Percentiles rank a stretch among this genome's conserved stretches.
Conservation (phyloP, 2,888 invertebrate species). For the Suillia variegata region DNA sequence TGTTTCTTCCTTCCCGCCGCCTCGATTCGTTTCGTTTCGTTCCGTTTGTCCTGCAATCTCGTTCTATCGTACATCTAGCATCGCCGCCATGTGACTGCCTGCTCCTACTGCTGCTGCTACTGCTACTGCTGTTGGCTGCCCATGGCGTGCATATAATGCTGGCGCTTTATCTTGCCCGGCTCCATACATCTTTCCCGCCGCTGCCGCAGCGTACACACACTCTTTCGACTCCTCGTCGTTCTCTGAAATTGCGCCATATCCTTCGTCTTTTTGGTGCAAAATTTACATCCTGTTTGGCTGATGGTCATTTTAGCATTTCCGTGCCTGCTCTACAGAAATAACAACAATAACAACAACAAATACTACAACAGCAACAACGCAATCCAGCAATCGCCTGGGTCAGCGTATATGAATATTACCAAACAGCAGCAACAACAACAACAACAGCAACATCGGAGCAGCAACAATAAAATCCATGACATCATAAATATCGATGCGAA, state of each 20-base stretch:
- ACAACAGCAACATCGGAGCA: constrained; percentile 21
- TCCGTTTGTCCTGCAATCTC: constrained; percentile 24
- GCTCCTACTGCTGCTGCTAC: neutral
- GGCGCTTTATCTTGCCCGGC: constrained; percentile 43
- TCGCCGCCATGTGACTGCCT: neutral
- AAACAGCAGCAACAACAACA: constrained; percentile 16
- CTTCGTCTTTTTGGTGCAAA: constrained; percentile 42
- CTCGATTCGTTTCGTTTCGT: neutral
- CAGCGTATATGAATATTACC: constrained; percentile 15
- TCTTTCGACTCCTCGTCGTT: neutral
- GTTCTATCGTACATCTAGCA: constrained; percentile 34
- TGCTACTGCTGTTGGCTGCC: neutral
- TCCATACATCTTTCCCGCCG: constrained; percentile 28
- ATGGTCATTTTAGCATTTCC: constrained; percentile 56
- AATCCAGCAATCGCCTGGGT: no score
- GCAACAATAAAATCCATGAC: constrained; percentile 58
- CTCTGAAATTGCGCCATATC: constrained; percentile 23
- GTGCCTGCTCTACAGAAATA: constrained; percentile 23
- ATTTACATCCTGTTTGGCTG: constrained; percentile 55
- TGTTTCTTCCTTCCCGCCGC: constrained; percentile 18
- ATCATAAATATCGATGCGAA: constrained; percentile 55
- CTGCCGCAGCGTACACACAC: neutral
- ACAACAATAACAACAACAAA: constrained; percentile 12
- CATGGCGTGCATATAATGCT: constrained; percentile 6
- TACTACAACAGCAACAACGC: constrained; percentile 17